Base-by-base conservation (phyloP, 2,113 vertebrate genomes). In the Plecturocebus donacophilus region DNA sequence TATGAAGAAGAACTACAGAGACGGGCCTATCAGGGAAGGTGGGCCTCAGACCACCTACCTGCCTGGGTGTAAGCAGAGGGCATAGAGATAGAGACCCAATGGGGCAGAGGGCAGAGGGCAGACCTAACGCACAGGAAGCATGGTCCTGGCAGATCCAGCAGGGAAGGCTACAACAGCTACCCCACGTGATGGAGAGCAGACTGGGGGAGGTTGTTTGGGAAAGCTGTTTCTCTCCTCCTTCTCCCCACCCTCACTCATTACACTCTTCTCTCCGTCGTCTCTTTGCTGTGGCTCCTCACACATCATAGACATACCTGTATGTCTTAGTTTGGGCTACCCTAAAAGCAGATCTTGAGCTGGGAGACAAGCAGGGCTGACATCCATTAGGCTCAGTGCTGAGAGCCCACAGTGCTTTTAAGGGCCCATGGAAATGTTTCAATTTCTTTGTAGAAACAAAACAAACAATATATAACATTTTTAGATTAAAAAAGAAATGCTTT, bases 381-480 rank as follows among this genome's bases (percentile, higher is more conserved):
- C 49, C 40, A 32, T 49, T 40, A 47, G 38, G 83, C 30, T 3
- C 66, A 81, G 64, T 10, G 27, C 20, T 21, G 27, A 87, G 52
- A 32, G n/a, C 40, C 68, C 23, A n/a, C 2, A 71, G 30, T 25
- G 68, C 45, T 77, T 64, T 38, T 12, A 40, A 66, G 52, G 38
- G 10, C 2, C 47, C 52, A 16, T 1, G 13, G 56, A 94, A 86
- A 73, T 47, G 12, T 73, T 61, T 64, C n/a, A 21, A 54, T 52
- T 70, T 30, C 45, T 83, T 91, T 76, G 90, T 75, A 79, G 89
- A 91, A 91, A 93, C 49, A 95, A 64, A 76, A 49, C 42, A 38
- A 81, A 79, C 27, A 64, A 64, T 64, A 64, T 14, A 64, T 64
- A 64, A 64, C 13, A 64, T 30, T 42, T 83, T 84, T 32, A 84